A percentile compares a stretch with the other conserved stretches of the same genome.
Evolutionary conservation across 2,113 vertebrate genomes (phyloP).

Genomic region (Trematocara marginatum): DNA sequence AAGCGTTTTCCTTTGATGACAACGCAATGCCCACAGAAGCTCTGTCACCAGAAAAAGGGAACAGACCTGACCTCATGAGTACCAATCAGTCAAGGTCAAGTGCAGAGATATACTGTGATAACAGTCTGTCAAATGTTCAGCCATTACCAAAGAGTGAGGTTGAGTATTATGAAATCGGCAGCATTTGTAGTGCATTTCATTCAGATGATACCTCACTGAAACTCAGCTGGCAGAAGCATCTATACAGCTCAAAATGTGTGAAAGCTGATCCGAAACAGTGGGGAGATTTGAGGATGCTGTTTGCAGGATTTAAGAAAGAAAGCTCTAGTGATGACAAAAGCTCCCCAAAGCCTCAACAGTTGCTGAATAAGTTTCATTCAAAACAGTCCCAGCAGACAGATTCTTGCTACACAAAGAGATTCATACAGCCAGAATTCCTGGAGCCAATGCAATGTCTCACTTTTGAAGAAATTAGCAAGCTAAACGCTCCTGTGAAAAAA

Average conservation of each 20-base stretch:
- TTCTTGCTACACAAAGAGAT: background rate
- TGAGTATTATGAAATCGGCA: slow-evolving; percentile 66
- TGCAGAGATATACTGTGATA: slow-evolving; percentile 7
- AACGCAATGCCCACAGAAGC: background rate
- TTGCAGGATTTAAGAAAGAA: background rate
- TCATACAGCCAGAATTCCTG: background rate
- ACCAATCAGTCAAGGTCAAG: background rate
- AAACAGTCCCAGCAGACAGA: background rate
- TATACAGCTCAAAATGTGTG: background rate
- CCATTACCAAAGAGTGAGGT: slow-evolving; percentile 31
- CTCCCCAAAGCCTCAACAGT: background rate
- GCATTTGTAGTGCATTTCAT: slow-evolving; percentile 45
- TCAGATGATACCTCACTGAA: slow-evolving; percentile 32
- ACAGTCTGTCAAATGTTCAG: background rate
- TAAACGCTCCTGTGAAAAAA: slow-evolving; percentile 31
- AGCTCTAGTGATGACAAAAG: background rate
- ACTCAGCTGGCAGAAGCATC: slow-evolving; percentile 15
- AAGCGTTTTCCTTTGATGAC: slow-evolving; percentile 34
- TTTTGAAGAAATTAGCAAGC: slow-evolving; percentile 61
- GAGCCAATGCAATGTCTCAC: slow-evolving; percentile 54
- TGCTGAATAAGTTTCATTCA: background rate
- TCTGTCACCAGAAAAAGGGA: background rate
- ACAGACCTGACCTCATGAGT: slow-evolving; percentile 9
- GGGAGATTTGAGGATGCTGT: slow-evolving; percentile 7
- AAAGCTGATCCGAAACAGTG: background rate